These are phyloP conservation scores for Crotalus helleri DNA, from an alignment of 2,113 vertebrate species.

Conservation along the genomic window DNA sequence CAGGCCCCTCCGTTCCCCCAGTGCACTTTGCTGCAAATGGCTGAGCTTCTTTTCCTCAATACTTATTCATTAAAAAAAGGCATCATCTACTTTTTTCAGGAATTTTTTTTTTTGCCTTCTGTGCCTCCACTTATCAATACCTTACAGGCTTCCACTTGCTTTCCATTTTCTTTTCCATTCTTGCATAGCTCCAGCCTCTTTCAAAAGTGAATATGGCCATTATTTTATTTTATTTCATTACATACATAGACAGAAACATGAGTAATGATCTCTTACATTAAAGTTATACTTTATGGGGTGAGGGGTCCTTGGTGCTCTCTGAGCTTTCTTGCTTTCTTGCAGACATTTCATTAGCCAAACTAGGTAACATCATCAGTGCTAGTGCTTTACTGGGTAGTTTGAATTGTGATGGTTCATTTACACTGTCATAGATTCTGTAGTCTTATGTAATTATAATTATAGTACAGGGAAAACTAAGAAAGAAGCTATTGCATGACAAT, in stretches of 20 bases:
- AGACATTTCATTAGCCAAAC: no score
- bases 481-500: background rate
- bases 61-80: background rate
- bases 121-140: background rate
- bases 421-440: no score
- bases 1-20: fast-evolving
- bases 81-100: background rate
- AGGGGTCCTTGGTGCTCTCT: no score
- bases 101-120: background rate
- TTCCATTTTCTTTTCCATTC: background rate
- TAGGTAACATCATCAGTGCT: no score
- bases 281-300: no score
- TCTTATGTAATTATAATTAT: background rate
- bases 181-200: background rate
- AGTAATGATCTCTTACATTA: no score
- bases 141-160: background rate
- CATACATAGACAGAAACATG: no score
- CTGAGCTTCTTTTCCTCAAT: background rate
- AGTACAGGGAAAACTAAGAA: background rate
- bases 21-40: background rate
- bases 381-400: no score
- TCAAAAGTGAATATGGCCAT: background rate
- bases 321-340: no score
- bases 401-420: no score
- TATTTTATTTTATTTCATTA: background rate